Conservation (phyloP, 2,888 invertebrate species). For the Gryllus longicercus region DNA sequence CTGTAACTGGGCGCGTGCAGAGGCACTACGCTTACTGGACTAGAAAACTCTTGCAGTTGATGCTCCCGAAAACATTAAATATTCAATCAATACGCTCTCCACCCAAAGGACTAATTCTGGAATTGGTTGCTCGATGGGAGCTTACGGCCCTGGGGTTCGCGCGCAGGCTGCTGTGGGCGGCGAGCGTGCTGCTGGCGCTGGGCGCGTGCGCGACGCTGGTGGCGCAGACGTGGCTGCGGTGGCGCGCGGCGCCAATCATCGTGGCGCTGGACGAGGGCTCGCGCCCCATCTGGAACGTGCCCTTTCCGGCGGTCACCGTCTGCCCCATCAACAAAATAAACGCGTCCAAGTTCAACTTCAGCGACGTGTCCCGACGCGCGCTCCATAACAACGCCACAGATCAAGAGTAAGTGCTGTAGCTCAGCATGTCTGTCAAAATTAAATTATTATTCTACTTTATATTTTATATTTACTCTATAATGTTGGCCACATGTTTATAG, state of each 20-base stretch:
- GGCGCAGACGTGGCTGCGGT: conserved; percentile 32
- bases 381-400: not conserved
- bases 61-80: no score
- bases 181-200: conserved; percentile 30
- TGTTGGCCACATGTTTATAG: no score
- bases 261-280: conserved; percentile 36
- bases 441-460: no score
- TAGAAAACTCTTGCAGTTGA: no score
- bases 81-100: no score
- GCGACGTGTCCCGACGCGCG: not conserved
- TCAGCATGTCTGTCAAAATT: no score
- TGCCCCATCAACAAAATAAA: conserved; percentile 38
- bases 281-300: conserved; percentile 37
- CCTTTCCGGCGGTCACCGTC: conserved; percentile 37
- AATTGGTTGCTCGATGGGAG: no score
- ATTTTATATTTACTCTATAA: no score
- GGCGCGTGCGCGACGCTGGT: conserved; percentile 17
- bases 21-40: no score
- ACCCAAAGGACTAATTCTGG: no score
- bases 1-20: no score
- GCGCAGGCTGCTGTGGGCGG: conserved; percentile 33
- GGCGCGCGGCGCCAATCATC: conserved; percentile 35
- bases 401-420: not conserved
- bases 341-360: not conserved
- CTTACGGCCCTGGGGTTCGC: no score